These are phyloP conservation scores for Hymenochirus boettgeri DNA, from an alignment of 2,113 vertebrate species.

Conservation along the genomic window DNA sequence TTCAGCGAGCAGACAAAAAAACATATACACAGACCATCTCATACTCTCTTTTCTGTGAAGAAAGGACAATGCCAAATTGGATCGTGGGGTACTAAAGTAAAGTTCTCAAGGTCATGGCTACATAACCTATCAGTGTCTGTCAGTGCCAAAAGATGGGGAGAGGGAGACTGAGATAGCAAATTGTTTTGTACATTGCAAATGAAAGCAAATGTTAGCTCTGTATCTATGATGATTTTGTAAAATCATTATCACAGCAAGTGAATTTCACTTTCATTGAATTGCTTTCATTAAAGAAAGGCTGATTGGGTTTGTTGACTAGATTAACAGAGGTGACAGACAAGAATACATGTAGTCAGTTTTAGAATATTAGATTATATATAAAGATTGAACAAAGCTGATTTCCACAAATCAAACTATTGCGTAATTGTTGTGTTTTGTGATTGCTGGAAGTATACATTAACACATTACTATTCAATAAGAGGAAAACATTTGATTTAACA, in stretches of 20 bases:
- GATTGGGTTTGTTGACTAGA: background rate
- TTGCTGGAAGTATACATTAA: background rate
- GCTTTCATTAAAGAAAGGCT: background rate
- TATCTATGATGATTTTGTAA: too few relatives aligned
- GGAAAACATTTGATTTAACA: background rate
- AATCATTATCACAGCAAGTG: background rate
- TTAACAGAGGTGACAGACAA: too few relatives aligned
- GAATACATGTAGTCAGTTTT: too few relatives aligned
- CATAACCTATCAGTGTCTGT: background rate
- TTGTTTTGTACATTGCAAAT: background rate
- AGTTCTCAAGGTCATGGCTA: background rate
- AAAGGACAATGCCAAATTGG: background rate
- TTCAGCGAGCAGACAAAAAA: background rate
- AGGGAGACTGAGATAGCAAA: background rate
- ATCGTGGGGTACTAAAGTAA: background rate
- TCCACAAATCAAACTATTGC: too few relatives aligned
- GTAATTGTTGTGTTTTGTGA: background rate
- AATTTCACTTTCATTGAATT: background rate
- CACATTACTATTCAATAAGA: background rate
- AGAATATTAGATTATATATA: too few relatives aligned
- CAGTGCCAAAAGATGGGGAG: background rate
- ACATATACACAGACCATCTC: background rate
- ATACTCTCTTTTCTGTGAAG: background rate
- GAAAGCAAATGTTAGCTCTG: too few relatives aligned
- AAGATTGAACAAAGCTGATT: too few relatives aligned